Base-by-base conservation (phyloP, 2,797 vertebrate genomes). In the Sebastiscus albofasciatus region DNA sequence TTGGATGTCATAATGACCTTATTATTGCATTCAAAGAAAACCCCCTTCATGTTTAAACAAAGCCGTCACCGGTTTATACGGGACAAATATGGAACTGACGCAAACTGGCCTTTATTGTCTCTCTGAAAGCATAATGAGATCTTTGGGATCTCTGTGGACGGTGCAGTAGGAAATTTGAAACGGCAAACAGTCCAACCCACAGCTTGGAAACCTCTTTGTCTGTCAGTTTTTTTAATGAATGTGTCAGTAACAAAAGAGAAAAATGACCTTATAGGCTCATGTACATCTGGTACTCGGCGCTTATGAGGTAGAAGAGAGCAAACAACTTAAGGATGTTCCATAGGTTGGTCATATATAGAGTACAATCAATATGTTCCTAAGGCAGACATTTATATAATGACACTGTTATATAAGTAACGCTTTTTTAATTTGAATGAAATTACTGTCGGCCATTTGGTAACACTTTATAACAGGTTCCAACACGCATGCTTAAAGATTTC, bases 1-100 rank as follows among this genome's bases (percentile, higher is more conserved):
- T 56, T 31, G 67, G 72, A 60, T 90, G 89, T 86, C 62, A 85
- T 85, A 82, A 91, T 71, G 39, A 80, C 64, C 67, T 77, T 67
- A 75, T 89, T 80, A 85, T 71, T 81, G 69, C 65, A 71, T 77
- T 90, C 77, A 91, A 76, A 89, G 65, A 79, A 85, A 61, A 80
- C 26, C 61, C 80, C 81, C 77, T 88, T 87, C 77, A 81, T 91
- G 75, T 90, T 92, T 87, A 90, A 93, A 94, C 89, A 95, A 87
- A 83, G 79, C 74, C 2, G 3, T 12, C 1, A 65, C 60, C 2
- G 64, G 73, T 81, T 87, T 66, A 59, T 14, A 39, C 39, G 2
- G 72, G 61, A 86, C 84, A 94, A 94, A 95, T 90, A 93, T 42
- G 67, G 69, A 64, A 61, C 74, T 93, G 93, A 92, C 79, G 89